Base-by-base conservation (phyloP, 2,888 invertebrate species). In the Parthenolecanium corni region DNA sequence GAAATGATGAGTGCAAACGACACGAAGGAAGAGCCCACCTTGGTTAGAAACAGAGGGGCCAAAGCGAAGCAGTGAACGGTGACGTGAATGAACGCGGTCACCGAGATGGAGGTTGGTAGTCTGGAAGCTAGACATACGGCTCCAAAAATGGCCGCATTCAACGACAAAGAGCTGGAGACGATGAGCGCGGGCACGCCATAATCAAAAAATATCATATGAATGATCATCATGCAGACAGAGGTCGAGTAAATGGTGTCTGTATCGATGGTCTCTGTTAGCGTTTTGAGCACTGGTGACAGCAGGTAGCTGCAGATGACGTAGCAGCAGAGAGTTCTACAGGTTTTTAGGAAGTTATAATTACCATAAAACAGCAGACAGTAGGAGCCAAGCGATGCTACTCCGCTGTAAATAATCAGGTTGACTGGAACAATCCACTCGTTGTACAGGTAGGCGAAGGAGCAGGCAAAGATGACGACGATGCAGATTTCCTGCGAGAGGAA, bases 191-290 rank as follows among this genome's bases (percentile, higher is more conserved):
- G 80, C 0, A 90, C 80, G 4, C 90, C 91, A 71, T 97, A 98
- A 73, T 97, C 92, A 71, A 89, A 91, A 72, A 94, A 94, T 68
- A 90, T 80, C 65, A 97, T 77, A 77, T 97, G 95, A 1, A 89
- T 75, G 0, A 89, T 71, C 77, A 96, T 82, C 83, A 94, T 89
- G 14, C 89, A 78, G 20, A 87, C 84, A 0, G 95, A 83, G 81
- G 88, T 90, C 1, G 93, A 90, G 71, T 93, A 95, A 71, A 98
- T 95, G 0, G 97, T 95, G 72, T 98, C 96, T 0, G 96, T 96
- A 71, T 94, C 94, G 2, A 98, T 89, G 0, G 95, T 93, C 72
- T 93, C 91, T 0, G 98, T 97, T 54, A 98, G 77, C 0, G 94
- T 96, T 73, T 95, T 90, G 36, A 95, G 75, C 18, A 96, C 81